phyloP scores from a whole-genome alignment of 2,113 vertebrate genomes.

The Rhombomys opimus region DNA sequence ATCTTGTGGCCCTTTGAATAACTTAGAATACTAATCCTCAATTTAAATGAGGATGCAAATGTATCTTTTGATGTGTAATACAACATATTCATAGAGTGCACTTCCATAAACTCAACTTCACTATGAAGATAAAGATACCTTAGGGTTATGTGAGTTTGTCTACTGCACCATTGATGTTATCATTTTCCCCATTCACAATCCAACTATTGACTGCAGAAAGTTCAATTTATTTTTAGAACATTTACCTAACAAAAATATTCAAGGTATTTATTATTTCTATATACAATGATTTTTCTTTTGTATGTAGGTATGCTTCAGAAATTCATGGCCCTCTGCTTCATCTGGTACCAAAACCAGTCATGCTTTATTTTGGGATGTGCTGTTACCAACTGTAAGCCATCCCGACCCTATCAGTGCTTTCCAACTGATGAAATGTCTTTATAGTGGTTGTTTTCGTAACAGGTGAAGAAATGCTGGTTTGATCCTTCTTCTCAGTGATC shows the following conservation, averaged over 20 bases:
- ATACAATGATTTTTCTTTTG: neutral
- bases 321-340: neutral
- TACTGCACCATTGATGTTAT: rapidly evolving
- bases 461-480: neutral
- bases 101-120: no score
- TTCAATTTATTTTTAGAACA: neutral
- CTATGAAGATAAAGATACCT: neutral
- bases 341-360: neutral
- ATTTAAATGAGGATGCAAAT: neutral
- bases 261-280: neutral
- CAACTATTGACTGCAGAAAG: neutral
- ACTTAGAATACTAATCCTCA: neutral
- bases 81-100: neutral
- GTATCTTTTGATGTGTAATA: neutral
- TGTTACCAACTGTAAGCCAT: neutral
- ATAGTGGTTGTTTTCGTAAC: neutral
- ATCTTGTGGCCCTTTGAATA: neutral
- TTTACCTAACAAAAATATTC: neutral
- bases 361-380: neutral
- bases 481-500: neutral
- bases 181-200: neutral
- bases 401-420: neutral
- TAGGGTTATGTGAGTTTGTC: neutral
- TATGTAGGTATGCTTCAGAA: neutral
- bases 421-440: neutral